A percentile compares a stretch with the other conserved stretches of the same genome.
These are phyloP conservation scores for Whitmania pigra DNA, from an alignment of 1,140 invertebrate genomes.

Conservation along the genomic window DNA sequence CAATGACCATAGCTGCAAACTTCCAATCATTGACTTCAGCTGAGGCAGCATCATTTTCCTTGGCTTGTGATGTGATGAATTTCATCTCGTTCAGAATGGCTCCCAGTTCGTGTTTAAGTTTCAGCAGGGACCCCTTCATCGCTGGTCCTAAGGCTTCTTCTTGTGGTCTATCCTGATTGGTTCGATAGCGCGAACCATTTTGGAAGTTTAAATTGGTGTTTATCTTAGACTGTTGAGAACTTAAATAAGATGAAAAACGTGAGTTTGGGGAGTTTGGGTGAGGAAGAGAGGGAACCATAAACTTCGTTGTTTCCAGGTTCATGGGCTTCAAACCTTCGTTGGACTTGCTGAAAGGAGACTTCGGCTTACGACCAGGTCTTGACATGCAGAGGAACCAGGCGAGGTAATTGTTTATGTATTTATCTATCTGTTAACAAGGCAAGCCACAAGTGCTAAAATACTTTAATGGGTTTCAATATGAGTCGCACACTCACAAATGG, in stretches of 20 bases:
- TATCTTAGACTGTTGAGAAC: neutral
- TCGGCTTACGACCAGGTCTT: conserved; percentile 59
- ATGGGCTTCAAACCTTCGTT: neutral
- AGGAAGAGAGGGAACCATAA: conserved; percentile 10
- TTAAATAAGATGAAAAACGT: neutral
- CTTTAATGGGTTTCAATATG: neutral
- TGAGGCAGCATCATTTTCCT: neutral
- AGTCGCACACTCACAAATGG: conserved; percentile 70
- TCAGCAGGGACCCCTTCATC: neutral
- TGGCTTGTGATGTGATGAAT: conserved; percentile 1
- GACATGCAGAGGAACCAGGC: conserved; percentile 87
- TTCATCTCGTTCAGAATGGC: conserved; percentile 9
- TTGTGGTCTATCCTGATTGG: neutral
- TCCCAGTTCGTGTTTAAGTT: conserved; percentile 1
- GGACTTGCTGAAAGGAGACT: conserved; percentile 8
- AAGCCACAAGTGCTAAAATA: neutral
- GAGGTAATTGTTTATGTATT: conserved; percentile 86
- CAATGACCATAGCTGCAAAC: conserved; percentile 14
- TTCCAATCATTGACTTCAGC: conserved; percentile 7
- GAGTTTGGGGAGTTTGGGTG: conserved; percentile 3
- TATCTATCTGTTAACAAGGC: conserved; percentile 50
- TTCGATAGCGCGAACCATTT: neutral
- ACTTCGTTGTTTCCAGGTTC: conserved; percentile 7
- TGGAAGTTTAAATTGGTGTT: neutral
- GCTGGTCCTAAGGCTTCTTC: neutral